phyloP scores from a whole-genome alignment of 1,140 invertebrate species.

The Monochamus saltuarius region DNA sequence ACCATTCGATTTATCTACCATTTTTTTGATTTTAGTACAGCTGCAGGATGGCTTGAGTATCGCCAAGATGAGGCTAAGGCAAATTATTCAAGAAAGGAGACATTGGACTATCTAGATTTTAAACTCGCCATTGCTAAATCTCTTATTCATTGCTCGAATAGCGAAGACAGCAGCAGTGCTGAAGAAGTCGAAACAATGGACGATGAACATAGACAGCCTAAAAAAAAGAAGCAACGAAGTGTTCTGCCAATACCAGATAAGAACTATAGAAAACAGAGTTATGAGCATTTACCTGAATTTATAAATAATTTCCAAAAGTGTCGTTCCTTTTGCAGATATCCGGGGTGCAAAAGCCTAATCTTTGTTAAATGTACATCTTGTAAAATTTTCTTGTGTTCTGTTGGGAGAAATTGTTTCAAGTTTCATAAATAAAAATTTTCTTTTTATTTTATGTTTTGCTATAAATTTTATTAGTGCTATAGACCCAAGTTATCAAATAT shows the following conservation, averaged over 20 bases:
- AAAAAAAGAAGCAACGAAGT: slow-evolving; percentile 1
- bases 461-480: too few relatives aligned
- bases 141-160: too few relatives aligned
- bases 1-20: slow-evolving; percentile 2
- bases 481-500: too few relatives aligned
- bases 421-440: too few relatives aligned
- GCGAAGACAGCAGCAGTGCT: too few relatives aligned
- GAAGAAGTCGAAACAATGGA: neutral
- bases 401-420: too few relatives aligned
- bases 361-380: too few relatives aligned
- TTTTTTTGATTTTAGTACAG: slow-evolving; percentile 1
- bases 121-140: neutral
- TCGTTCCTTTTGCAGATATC: neutral
- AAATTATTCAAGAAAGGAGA: neutral
- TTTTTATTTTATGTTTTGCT: too few relatives aligned
- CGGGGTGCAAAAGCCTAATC: too few relatives aligned
- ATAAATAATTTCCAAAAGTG: neutral
- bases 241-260: neutral
- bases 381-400: too few relatives aligned
- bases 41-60: neutral
- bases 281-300: neutral
- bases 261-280: neutral
- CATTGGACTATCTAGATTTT: neutral
- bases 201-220: neutral
- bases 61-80: neutral